Conservation (phyloP, 2,888 invertebrate species). For the Pardosa pseudoannulata region DNA sequence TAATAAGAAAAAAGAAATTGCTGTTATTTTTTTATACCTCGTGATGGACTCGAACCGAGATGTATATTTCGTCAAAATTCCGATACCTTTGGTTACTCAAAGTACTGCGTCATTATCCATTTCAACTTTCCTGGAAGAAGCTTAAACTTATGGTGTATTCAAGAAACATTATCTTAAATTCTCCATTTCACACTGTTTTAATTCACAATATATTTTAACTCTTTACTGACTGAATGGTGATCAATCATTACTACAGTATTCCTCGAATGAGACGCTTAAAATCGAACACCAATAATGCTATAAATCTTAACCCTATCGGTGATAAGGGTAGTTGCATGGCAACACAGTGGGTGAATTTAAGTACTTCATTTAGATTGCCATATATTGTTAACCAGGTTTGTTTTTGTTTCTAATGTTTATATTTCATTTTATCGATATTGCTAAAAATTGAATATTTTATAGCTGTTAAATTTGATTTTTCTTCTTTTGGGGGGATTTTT, state of each 20-base stretch:
- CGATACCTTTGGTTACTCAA: too few relatives aligned
- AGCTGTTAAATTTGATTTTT: neutral
- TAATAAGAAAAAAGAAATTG: neutral
- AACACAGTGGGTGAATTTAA: neutral
- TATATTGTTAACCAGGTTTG: constrained; percentile 1
- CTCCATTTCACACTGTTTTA: neutral
- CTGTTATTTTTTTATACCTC: neutral
- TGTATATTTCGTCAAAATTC: too few relatives aligned
- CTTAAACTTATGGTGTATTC: too few relatives aligned
- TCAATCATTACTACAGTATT: neutral
- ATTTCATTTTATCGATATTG: neutral
- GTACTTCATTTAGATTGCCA: neutral
- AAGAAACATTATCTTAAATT: neutral
- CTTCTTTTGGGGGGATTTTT: neutral
- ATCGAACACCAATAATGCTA: neutral
- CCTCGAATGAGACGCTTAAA: neutral
- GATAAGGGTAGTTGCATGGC: too few relatives aligned
- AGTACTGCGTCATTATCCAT: too few relatives aligned
- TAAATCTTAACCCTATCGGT: neutral
- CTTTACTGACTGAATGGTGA: neutral
- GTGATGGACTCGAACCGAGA: too few relatives aligned
- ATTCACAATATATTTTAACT: neutral
- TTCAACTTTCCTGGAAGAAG: too few relatives aligned
- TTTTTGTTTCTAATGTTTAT: constrained; percentile 13
- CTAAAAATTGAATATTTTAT: neutral